Conservation (phyloP, 2,113 vertebrate genomes). For the Tragelaphus strepsiceros region DNA sequence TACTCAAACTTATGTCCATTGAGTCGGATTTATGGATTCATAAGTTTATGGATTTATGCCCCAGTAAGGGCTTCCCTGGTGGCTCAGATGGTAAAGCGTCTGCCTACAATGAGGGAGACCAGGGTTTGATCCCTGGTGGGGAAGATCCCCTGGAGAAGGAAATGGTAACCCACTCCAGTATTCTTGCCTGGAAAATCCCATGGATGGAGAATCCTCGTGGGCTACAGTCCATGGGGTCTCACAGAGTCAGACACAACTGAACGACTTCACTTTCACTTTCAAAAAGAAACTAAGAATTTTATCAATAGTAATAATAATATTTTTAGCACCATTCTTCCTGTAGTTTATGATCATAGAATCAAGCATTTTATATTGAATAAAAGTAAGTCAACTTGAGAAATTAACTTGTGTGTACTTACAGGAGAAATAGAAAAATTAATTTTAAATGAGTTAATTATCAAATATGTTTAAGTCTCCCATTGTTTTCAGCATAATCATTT, state of each 20-base stretch:
- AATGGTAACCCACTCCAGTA: too few species aligned
- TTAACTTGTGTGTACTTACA: not conserved
- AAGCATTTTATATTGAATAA: not conserved
- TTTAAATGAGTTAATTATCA: not conserved
- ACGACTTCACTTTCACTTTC: too few species aligned
- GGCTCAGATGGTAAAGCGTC: too few species aligned
- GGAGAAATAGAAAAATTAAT: not conserved
- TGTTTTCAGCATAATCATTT: not conserved
- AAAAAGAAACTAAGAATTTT: not conserved
- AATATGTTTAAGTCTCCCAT: accelerated
- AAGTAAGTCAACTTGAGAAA: not conserved
- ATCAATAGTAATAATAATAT: not conserved
- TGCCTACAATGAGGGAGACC: too few species aligned
- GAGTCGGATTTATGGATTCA: not conserved
- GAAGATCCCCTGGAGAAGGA: too few species aligned
- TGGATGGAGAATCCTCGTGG: too few species aligned
- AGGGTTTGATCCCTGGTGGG: too few species aligned
- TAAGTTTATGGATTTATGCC: not conserved
- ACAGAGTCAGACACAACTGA: too few species aligned
- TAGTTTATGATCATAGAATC: not conserved
- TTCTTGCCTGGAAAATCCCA: too few species aligned
- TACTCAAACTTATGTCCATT: not conserved
- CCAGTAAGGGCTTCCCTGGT: not conserved
- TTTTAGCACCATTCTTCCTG: not conserved
- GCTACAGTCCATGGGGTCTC: too few species aligned